Evolutionary conservation across 2,797 vertebrate species (phyloP), one percentile per base, ranked within the genome.

Genomic region (Acanthurus leucopareius): DNA sequence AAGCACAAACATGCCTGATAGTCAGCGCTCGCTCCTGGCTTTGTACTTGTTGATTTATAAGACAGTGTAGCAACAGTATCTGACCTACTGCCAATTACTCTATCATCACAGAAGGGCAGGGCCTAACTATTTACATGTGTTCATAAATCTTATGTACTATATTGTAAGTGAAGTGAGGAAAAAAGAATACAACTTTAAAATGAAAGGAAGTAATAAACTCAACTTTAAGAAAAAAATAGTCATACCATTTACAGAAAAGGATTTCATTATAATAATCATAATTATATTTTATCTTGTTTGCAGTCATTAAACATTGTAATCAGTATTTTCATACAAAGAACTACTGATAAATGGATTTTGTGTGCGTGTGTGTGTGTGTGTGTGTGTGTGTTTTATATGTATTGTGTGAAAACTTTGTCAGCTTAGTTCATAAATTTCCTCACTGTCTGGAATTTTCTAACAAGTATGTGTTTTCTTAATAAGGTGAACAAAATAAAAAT

Each of bases 31-130:
- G 49, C 73, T 79, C 52, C 69, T 69, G 82, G 70, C 85, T 92
- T 93, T 86, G 78, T 89, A 89, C 83, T 88, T 86, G 89, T 88
- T 91, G 89, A 93, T 92, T 92, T 91, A 90, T 83, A 69, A 77
- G 76, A 85, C 82, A 68, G 40, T 81, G 82, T 89, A 84, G 85
- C 79, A 85, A 84, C 82, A 82, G 77, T 75, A 82, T 91, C 80
- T 87, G 84, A 88, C 83, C 74, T 79, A 63, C 83, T 88, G 76
- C 83, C 88, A 92, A 88, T 90, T 92, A 89, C 72, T 89, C 85
- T 86, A 80, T 87, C 83, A 84, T 88, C 84, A 86, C 90, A 88
- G 77, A 86, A 87, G 60, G 70, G 73, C 80, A 70, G 83, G 83
- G 54, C 63, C 84, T 85, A 79, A 89, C 73, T 77, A 77, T 82